Percentiles rank a stretch among this genome's conserved stretches.
Conservation (phyloP, 2,888 invertebrate genomes). For the Amphipyra berbera region DNA sequence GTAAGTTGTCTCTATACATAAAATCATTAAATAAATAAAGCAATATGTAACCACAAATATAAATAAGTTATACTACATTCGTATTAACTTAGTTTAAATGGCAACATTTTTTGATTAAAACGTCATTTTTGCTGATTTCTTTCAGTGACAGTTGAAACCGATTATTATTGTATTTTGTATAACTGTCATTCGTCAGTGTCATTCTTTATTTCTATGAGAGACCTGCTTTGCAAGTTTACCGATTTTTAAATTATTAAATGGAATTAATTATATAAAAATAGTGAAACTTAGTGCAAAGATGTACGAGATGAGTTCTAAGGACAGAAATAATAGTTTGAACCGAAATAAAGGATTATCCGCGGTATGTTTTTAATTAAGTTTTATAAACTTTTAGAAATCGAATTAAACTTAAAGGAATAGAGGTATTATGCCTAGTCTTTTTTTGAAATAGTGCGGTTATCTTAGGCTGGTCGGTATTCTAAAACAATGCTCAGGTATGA, state of each 20-base stretch:
- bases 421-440: too few relatives aligned
- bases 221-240: neutral
- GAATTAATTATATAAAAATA: neutral
- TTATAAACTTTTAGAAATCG: neutral
- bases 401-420: too few relatives aligned
- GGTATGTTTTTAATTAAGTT: conserved; percentile 27
- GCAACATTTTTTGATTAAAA: conserved; percentile 18
- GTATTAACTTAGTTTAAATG: neutral
- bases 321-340: conserved; percentile 18
- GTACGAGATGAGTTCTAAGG: conserved; percentile 30
- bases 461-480: too few relatives aligned
- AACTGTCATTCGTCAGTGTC: conserved; percentile 31
- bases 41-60: neutral
- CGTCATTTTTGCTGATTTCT: neutral
- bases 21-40: too few relatives aligned
- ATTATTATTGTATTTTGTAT: neutral
- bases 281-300: conserved; percentile 13
- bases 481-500: too few relatives aligned
- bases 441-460: too few relatives aligned
- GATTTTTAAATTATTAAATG: neutral
- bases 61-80: neutral
- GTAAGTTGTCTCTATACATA: too few relatives aligned
- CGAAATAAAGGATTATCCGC: conserved; percentile 15
- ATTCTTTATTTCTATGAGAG: neutral
- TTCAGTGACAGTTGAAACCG: conserved; percentile 6